Conservation (phyloP, 2,113 vertebrate species). For the Notothenia rossii region DNA sequence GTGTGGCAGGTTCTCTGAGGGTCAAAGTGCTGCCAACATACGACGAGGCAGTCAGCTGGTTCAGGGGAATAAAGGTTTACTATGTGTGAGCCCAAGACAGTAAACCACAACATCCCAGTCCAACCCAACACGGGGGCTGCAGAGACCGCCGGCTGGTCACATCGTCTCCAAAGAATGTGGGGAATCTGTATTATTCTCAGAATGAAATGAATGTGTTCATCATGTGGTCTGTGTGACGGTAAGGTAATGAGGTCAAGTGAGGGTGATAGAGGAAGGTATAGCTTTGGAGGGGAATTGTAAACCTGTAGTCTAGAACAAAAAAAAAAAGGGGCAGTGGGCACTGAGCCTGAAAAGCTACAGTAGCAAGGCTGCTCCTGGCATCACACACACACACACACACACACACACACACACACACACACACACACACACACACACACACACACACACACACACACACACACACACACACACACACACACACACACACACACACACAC, state of each 20-base stretch:
- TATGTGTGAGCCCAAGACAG: slow-evolving; percentile 55
- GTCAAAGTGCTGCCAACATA: slow-evolving; percentile 32
- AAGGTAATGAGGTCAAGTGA: slow-evolving; percentile 50
- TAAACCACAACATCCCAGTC: slow-evolving; percentile 23
- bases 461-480: slow-evolving; percentile 40
- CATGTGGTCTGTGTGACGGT: slow-evolving; percentile 49
- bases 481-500: slow-evolving; percentile 21
- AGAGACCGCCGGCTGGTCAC: slow-evolving; percentile 45
- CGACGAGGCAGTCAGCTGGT: slow-evolving; percentile 55
- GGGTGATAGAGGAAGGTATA: slow-evolving; percentile 30
- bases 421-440: slow-evolving; percentile 40
- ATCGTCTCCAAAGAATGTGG: slow-evolving; percentile 47
- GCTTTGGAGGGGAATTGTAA: slow-evolving; percentile 18
- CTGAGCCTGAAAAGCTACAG: slow-evolving; percentile 55
- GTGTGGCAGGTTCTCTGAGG: slow-evolving; percentile 18
- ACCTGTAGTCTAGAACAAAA: background rate
- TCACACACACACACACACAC: slow-evolving; percentile 39
- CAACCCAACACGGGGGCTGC: slow-evolving; percentile 4
- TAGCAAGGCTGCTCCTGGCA: slow-evolving; percentile 58
- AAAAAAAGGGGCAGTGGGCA: slow-evolving; percentile 32
- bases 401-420: slow-evolving; percentile 26
- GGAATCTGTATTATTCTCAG: slow-evolving; percentile 49
- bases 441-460: slow-evolving; percentile 28
- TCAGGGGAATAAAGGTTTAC: slow-evolving; percentile 46
- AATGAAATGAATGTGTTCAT: slow-evolving; percentile 24